Conservation (phyloP, 2,113 vertebrate species). For the Regulus satrapa region DNA sequence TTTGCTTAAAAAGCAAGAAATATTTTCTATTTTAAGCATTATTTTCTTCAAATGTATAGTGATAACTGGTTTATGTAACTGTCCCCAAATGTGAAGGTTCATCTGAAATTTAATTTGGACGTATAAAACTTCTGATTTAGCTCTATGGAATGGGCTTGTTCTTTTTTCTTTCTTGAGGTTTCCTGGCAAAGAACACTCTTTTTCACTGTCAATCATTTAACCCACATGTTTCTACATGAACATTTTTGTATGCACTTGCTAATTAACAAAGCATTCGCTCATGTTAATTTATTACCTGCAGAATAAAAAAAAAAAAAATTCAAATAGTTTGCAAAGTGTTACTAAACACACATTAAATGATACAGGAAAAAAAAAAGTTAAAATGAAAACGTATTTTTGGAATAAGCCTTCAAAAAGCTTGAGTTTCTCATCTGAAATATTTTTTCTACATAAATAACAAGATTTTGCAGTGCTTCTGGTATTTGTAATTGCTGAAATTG, state of each 20-base stretch:
- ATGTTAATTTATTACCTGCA: background rate
- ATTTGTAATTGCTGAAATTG: background rate
- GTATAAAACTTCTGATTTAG: background rate
- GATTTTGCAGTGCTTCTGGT: background rate
- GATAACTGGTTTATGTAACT: slow-evolving; percentile 10
- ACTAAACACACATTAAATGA: background rate
- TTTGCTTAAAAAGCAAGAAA: slow-evolving; percentile 4
- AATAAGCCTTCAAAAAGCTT: background rate
- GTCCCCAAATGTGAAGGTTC: background rate
- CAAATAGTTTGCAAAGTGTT: background rate
- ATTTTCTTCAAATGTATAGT: background rate
- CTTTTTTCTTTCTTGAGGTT: slow-evolving; percentile 2
- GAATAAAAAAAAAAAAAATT: background rate
- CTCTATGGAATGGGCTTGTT: background rate
- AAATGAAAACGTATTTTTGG: background rate
- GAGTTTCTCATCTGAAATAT: background rate
- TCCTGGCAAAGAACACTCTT: background rate
- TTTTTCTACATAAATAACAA: background rate
- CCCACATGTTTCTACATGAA: background rate
- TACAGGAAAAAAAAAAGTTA: background rate
- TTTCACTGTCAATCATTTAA: background rate
- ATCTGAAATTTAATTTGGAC: background rate
- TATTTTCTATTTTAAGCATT: background rate
- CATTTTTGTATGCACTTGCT: background rate
- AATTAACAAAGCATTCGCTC: background rate